Base-by-base conservation (phyloP, 2,888 invertebrate species). In the Drosophila mettleri region DNA sequence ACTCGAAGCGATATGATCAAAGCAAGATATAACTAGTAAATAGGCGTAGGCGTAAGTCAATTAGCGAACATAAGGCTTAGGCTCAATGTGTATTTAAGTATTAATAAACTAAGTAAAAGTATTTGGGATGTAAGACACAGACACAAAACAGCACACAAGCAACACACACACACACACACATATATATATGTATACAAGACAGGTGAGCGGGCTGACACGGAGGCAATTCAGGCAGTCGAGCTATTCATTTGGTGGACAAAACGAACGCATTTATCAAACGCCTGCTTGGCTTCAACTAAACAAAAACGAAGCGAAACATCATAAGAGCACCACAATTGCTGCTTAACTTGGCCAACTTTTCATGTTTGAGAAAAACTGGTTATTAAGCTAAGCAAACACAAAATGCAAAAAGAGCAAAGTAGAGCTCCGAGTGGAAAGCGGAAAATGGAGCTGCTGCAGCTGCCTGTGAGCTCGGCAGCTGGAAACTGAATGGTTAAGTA, bases 21-120 rank as follows among this genome's bases (percentile, higher is more conserved):
- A 57, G 63, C 60, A 69, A 65, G 24, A 66, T 45, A 52, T 71
- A 38, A 20, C 59, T 61, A 43, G 58, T 57, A 41, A 63, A 57
- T 66, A 74, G 64, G 70, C 59, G 43, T 67, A 77, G 74, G 71
- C 74, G 64, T 86, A 85, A 86, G 86, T 86, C 78, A 86, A 80
- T 85, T 88, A 83, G 86, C 69, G 77, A 41, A 67, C 82, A 78
- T 69, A 66, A 64, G 58, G 71, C 74, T 70, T 46, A 69, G 86
- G 84, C 88, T 84, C 77, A 86, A 88, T 70, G 76, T 77, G 88
- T 88, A 86, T 84, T 84, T 84, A 86, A 88, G 84, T 88, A 84
- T 88, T 88, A 83, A 80, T 79, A 78, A 79, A 69, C 69, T 78
- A 78, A 85, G 84, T 60, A 45, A 80, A 60, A 74, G 82, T 87